Base-by-base conservation (phyloP, 1,140 invertebrate species). In the Centruroides sculpturatus region DNA sequence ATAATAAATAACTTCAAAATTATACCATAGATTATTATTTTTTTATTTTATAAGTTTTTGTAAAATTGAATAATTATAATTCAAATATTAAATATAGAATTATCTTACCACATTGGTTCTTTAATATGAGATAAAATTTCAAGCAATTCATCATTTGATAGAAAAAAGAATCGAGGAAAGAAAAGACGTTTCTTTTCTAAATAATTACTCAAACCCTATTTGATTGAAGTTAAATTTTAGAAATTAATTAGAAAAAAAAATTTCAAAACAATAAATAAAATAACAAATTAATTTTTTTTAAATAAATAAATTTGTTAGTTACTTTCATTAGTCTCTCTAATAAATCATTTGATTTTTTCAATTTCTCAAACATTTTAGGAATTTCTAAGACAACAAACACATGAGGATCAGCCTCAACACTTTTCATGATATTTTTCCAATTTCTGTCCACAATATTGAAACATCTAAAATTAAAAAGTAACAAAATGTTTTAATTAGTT, bases 91-190 rank as follows among this genome's bases (percentile, higher is more conserved):
- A 10, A 49, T 49, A n/a, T n/a, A 49, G 55, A 46, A 35, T 46
- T 62, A 23, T 23, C 58, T 71, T 75, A 87, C 85, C 87, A 80
- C 60, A 85, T 93, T 0, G 93, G 93, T 79, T 97, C 92, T 76
- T 96, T 97, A 0, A 93, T 96, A 76, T 97, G 91, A 0, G 92
- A 95, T 48, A 98, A 74, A 69, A 98, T 97, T 77, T 97, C 94
- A 23, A 98, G 76, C 35, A 98, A 73, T 72, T 98, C 93, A 71
- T 97, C 92, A 72, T 98, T 97, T 6, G 94, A 97, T 13, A 98
- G 75, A 75, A 98, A 98, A 81, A 97, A 98, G 79, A 98, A 97
- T 65, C 92, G 77, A 4, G 94, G 90, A 75, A 97, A 98, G 70
- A 83, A 94, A 0, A 96, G 76, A 35, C 93, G 79, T 71, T 98